Conservation (phyloP, 2,797 vertebrate species). For the Falco columbarius region DNA sequence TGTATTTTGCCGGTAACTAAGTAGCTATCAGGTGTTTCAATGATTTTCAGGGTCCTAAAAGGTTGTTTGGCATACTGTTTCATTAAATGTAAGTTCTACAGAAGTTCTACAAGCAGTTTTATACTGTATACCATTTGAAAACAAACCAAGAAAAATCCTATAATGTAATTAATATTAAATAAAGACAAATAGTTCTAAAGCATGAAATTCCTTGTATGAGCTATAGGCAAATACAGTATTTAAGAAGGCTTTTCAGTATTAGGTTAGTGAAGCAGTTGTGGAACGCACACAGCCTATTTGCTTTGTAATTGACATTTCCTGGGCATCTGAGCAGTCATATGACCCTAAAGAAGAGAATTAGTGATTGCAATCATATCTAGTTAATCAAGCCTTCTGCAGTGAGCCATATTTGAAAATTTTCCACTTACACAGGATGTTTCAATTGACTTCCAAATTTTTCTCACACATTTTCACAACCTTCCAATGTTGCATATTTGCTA, state of each 20-base stretch:
- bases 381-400: constrained; percentile 75
- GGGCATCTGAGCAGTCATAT: constrained; percentile 67
- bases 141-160: background rate
- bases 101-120: background rate
- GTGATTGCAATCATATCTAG: constrained; percentile 79
- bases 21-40: background rate
- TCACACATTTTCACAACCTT: constrained; percentile 30
- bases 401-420: constrained; percentile 69
- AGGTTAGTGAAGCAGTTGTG: constrained; percentile 33
- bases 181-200: constrained; percentile 4
- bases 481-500: constrained; percentile 56
- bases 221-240: constrained; percentile 4
- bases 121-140: background rate
- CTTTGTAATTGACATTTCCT: constrained; percentile 72
- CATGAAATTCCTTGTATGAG: constrained; percentile 41
- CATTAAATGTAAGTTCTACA: background rate
- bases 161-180: constrained; percentile 26
- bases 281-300: constrained; percentile 43
- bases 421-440: constrained; percentile 28
- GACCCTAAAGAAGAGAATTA: constrained; percentile 75
- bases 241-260: constrained; percentile 44
- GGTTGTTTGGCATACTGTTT: background rate
- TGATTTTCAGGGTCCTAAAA: background rate
- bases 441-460: constrained; percentile 20
- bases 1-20: background rate